Conservation (phyloP, 2,113 vertebrate genomes). For the Athene cunicularia region DNA sequence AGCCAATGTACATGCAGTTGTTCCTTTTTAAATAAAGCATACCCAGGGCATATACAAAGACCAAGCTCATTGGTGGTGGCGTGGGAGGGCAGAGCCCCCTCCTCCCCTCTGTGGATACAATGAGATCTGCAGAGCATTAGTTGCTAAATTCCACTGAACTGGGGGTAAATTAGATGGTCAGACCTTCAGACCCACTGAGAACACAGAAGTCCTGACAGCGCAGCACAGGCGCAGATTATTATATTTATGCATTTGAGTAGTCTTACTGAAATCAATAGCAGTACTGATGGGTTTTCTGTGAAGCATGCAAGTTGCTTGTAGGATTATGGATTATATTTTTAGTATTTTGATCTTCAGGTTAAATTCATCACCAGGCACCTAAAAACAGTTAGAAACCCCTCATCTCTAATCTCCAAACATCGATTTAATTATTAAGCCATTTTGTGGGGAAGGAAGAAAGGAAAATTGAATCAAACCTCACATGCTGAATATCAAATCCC, state of each 20-base stretch:
- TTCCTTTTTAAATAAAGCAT: neutral
- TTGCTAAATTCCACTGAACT: neutral
- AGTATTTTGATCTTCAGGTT: constrained; percentile 23
- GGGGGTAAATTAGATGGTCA: neutral
- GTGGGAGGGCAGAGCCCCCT: neutral
- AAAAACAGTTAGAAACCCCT: neutral
- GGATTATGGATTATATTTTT: constrained; percentile 6
- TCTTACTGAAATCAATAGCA: neutral
- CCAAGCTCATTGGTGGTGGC: neutral
- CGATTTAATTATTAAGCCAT: neutral
- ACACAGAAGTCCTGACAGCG: neutral
- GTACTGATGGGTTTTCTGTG: neutral
- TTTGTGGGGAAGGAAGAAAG: constrained; percentile 20
- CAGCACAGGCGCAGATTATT: neutral
- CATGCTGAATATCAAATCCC: neutral
- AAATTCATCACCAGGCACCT: neutral
- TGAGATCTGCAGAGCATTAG: neutral
- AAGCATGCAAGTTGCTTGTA: neutral
- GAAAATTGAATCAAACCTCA: constrained; percentile 17
- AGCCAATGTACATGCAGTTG: neutral
- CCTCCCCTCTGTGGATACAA: neutral
- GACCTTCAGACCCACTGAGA: neutral
- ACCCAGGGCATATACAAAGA: neutral
- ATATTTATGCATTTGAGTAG: neutral
- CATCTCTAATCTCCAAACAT: neutral